These are phyloP conservation scores for Sardinella longiceps DNA, from an alignment of 2,797 vertebrate genomes.

Conservation along the genomic window DNA sequence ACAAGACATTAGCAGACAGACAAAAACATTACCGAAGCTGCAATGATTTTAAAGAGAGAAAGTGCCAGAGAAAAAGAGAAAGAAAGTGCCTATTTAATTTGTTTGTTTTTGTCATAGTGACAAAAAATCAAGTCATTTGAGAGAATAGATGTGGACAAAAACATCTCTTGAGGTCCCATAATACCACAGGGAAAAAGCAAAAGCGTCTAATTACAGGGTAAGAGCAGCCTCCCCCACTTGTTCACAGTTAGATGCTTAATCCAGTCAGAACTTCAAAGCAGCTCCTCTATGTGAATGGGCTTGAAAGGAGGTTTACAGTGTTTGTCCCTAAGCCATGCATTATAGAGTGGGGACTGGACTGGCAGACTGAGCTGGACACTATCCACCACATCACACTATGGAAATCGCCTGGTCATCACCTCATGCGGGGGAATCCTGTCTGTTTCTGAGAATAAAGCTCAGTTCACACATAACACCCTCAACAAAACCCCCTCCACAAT, in stretches of 20 bases:
- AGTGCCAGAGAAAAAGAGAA: too few relatives aligned
- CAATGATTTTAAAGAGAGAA: too few relatives aligned
- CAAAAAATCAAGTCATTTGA: neutral
- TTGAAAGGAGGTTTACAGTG: slow-evolving; percentile 9
- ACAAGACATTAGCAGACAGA: too few relatives aligned
- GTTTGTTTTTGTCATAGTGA: neutral
- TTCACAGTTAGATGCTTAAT: slow-evolving; percentile 18
- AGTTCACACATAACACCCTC: neutral
- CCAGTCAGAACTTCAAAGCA: neutral
- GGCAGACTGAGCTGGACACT: neutral
- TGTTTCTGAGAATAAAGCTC: neutral
- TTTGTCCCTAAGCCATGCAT: neutral
- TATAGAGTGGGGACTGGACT: neutral
- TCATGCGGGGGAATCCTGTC: neutral
- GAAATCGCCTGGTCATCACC: neutral
- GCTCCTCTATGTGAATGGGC: neutral
- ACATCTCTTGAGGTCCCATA: neutral
- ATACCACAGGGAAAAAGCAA: neutral
- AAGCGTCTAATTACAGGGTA: neutral
- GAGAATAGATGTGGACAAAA: neutral
- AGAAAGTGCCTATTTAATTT: neutral
- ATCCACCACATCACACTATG: neutral
- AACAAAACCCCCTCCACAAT: neutral
- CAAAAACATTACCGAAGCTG: too few relatives aligned
- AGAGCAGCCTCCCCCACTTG: slow-evolving; percentile 32